Conservation (phyloP, 2,888 invertebrate genomes). For the Gastrophysa polygoni region DNA sequence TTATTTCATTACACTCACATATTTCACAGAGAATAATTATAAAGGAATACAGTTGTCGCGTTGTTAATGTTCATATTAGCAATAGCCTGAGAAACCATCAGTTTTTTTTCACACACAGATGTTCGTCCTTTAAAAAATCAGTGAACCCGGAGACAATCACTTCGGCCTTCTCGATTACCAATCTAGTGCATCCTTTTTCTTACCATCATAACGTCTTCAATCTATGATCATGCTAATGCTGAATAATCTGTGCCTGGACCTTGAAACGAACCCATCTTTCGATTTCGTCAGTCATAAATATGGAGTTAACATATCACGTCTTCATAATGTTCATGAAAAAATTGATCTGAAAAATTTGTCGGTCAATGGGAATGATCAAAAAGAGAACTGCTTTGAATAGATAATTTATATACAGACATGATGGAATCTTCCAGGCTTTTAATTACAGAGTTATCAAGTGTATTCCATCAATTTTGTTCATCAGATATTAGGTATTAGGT, state of each 20-base stretch:
- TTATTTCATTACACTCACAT: too few species aligned
- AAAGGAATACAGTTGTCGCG: background rate
- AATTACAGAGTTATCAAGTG: too few species aligned
- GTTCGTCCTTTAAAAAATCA: constrained; percentile 5
- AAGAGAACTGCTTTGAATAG: background rate
- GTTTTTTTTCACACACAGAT: too few species aligned
- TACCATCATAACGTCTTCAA: constrained; percentile 4
- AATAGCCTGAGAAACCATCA: too few species aligned
- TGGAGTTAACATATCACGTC: constrained; percentile 29
- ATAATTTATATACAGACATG: background rate
- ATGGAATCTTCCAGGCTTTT: too few species aligned
- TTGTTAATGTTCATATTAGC: too few species aligned
- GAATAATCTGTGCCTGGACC: too few species aligned
- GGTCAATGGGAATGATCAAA: background rate
- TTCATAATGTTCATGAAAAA: constrained; percentile 22
- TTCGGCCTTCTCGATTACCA: constrained; percentile 8
- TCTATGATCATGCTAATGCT: too few species aligned
- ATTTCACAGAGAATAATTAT: too few species aligned
- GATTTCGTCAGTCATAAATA: constrained; percentile 22
- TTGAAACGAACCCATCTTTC: constrained; percentile 27
- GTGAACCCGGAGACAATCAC: constrained; percentile 15
- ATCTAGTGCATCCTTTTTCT: constrained; percentile 27
- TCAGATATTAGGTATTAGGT: too few species aligned
- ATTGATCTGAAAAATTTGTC: constrained; percentile 18
- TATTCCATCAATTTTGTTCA: too few species aligned